Evolutionary conservation across 2,113 vertebrate species (phyloP), one percentile per base, ranked within the genome.

Genomic region (Caranx melampygus): DNA sequence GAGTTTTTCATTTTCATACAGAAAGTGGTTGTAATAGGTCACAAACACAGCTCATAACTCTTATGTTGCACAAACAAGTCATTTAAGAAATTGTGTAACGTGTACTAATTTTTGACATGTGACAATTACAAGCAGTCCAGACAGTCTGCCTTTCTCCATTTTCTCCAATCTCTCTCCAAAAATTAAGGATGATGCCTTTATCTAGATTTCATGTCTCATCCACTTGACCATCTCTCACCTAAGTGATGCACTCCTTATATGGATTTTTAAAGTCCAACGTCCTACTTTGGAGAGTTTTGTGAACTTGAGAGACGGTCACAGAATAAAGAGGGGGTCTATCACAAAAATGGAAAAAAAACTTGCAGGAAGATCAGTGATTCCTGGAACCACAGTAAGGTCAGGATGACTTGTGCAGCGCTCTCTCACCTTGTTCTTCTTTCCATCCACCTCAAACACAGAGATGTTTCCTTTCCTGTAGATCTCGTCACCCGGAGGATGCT

Each of bases 361-460:
- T 4, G n/a, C 7, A 8, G 7, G 26, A n/a, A 5, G 40, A 33
- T 8, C 10, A 35, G 1, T 1, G 9, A 42, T 7, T 51, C 13
- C 3, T 61, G 20, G 35, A 45, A 35, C 59, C 7, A 11, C 3
- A 20, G 1, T n/a, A 34, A 55, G 34, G 45, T 47, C 11, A 68
- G 21, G 11, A 16, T 3, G 12, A 20, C 5, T 12, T 3, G 33
- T 6, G 1, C 15, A 9, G 40, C 0, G 1, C n/a, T 47, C 44
- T 9, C 65, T 79, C 90, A 97, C 98, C 96, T 99, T 99, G 88
- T 99, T 99, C 88, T 99, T 99, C 86, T 99, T 98, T 63, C 97
- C 97, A 18, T 99, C 98, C 55, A 99, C 97, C 93, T 99, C 97
- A 88, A 99, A 99, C n/a, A 99, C 97, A 0, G 98, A 99, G 88